These are phyloP conservation scores for Actinia equina DNA, from an alignment of 64 coral and sea anemone species.

Conservation along the genomic window DNA sequence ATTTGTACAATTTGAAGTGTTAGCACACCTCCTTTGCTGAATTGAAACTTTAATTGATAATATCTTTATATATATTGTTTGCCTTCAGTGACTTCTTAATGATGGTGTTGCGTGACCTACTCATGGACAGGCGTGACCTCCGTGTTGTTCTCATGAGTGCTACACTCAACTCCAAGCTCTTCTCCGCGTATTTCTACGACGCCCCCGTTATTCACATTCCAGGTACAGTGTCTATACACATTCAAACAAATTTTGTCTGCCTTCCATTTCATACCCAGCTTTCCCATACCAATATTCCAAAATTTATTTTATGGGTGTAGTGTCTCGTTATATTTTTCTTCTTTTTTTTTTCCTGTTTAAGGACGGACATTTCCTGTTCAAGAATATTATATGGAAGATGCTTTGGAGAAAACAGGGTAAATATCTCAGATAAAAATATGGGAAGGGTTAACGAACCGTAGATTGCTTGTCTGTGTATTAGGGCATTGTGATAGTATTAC, in stretches of 20 bases:
- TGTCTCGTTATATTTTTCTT: not conserved
- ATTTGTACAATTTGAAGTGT: no score
- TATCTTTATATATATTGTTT: no score
- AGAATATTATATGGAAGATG: slow-evolving; percentile 83
- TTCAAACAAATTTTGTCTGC: not conserved
- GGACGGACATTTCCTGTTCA: slow-evolving; percentile 89
- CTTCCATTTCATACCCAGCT: not conserved
- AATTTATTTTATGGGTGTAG: no score
- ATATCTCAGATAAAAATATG: not conserved
- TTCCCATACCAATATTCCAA: not conserved
- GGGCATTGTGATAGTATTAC: no score
- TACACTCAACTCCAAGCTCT: slow-evolving; percentile 73
- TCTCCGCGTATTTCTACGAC: slow-evolving; percentile 80
- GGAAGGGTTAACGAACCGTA: no score
- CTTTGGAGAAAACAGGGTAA: slow-evolving; percentile 51
- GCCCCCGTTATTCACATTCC: slow-evolving; percentile 93
- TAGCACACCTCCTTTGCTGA: no score
- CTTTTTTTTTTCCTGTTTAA: not conserved
- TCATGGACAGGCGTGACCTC: slow-evolving; percentile 67
- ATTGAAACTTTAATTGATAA: no score
- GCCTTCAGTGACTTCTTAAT: slow-evolving; percentile 74
- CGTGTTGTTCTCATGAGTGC: slow-evolving; percentile 89
- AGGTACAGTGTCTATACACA: slow-evolving; percentile 34
- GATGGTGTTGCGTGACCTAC: slow-evolving; percentile 82
- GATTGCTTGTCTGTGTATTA: no score